Evolutionary conservation across 2,888 invertebrate genomes (phyloP).

Genomic region (Machimus rusticus): DNA sequence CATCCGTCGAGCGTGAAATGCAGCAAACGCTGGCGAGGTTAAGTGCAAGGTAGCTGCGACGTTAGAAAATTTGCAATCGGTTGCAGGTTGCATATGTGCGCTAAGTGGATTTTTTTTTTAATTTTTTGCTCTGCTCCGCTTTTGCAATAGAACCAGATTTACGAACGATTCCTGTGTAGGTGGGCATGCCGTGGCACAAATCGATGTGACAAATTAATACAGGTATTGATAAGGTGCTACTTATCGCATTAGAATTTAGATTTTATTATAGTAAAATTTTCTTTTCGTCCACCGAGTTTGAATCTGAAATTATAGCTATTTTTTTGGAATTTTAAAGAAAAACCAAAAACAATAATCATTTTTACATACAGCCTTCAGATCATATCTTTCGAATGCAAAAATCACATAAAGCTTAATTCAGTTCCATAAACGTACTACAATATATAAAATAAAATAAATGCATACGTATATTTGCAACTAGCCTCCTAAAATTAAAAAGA

Average conservation of each 20-base stretch:
- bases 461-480: too few relatives aligned
- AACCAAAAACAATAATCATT: too few relatives aligned
- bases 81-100: neutral
- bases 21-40: slow-evolving; percentile 15
- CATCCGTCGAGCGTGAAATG: neutral
- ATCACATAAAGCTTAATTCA: too few relatives aligned
- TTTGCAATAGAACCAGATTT: neutral
- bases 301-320: too few relatives aligned
- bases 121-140: neutral
- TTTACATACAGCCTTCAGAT: too few relatives aligned
- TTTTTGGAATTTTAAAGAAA: too few relatives aligned
- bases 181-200: neutral
- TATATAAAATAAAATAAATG: too few relatives aligned
- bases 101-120: neutral
- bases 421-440: too few relatives aligned
- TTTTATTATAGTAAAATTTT: too few relatives aligned
- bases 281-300: too few relatives aligned
- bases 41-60: slow-evolving; percentile 22
- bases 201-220: neutral
- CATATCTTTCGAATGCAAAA: too few relatives aligned
- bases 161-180: neutral
- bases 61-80: neutral
- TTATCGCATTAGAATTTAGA: neutral
- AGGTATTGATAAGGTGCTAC: neutral
- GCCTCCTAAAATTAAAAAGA: too few relatives aligned